Evolutionary conservation across 2,888 invertebrate species (phyloP).

Genomic region (Limnephilus rhombicus): DNA sequence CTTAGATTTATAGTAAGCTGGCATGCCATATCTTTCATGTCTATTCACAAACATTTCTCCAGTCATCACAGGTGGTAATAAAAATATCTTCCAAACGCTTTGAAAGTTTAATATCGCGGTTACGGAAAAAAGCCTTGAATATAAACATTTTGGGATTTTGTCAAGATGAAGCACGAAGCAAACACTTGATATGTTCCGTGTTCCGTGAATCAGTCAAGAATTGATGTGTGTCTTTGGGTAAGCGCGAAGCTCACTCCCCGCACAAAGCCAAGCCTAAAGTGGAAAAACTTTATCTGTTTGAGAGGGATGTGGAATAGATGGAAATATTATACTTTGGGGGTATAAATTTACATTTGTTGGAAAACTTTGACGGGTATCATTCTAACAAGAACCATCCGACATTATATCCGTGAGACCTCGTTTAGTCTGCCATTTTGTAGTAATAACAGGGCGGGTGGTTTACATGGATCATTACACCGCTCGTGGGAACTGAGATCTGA

Average conservation of each 20-base stretch:
- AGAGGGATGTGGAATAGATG: slow-evolving; percentile 50
- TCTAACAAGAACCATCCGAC: slow-evolving; percentile 59
- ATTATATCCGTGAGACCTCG: slow-evolving; percentile 55
- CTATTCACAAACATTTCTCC: background rate
- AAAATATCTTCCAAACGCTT: background rate
- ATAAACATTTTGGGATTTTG: background rate
- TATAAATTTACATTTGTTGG: slow-evolving; percentile 65
- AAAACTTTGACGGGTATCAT: slow-evolving; percentile 65
- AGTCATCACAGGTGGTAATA: background rate
- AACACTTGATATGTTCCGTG: slow-evolving; percentile 33
- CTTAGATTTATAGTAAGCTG: background rate
- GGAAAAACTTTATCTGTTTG: slow-evolving; percentile 60
- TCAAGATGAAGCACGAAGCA: background rate
- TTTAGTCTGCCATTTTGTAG: slow-evolving; percentile 52
- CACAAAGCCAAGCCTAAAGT: slow-evolving; percentile 46
- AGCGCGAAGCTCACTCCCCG: background rate
- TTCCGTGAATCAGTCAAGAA: slow-evolving; percentile 30
- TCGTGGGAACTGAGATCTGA: slow-evolving; percentile 48
- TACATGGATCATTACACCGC: slow-evolving; percentile 61
- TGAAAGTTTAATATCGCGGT: background rate
- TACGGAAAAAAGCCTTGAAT: background rate
- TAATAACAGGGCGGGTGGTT: slow-evolving; percentile 57
- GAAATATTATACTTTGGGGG: slow-evolving; percentile 65
- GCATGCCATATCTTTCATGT: background rate
- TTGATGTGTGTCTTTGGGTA: slow-evolving; percentile 49